Base-by-base conservation (phyloP, 2,888 invertebrate genomes). In the Hymenopus coronatus region DNA sequence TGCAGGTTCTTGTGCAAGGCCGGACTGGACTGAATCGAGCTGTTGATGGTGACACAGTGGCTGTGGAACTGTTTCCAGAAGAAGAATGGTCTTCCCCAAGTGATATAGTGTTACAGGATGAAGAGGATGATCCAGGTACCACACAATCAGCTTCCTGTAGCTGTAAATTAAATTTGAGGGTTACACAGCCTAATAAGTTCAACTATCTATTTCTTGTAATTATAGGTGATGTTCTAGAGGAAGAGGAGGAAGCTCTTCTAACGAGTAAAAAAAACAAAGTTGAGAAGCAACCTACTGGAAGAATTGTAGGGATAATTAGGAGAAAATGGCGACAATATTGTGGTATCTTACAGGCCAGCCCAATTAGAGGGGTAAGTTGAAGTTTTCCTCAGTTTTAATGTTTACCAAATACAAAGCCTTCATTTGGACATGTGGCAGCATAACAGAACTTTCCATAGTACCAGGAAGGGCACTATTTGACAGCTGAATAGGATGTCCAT, bases 311-410 rank as follows among this genome's bases (percentile, higher is more conserved):
- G 1, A 98, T 99, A 90, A 97, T 99, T 89, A 95, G 97, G 91
- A 95, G 99, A 89, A 99, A 99, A 92, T 99, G 99, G 99, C 94
- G 99, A 83, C 99, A 99, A 92, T 99, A 99, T 93, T 99, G 99
- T 94, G 99, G 99, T 25, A 98, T 99, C 91, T 93, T 99, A 89
- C 96, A 98, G 93, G 96, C 96, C 0, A 97, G 96, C 92, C 94
- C 95, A 28, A 94, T 97, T 83, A 95, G 95, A 92, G 96, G 95
- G 94, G 94, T 94, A 91, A 91, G 90, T 90, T 83, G n/a, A 84
- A 70, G 20, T 70, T 70, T 25, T 1, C 25, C 54, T 2, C 20
- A 70, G 3, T 70, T 70, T 20, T 3, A 40, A 12, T 40, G 12
- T 12, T 12, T 12, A 40, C 30, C 40, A 40, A 40, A 40, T 40